Evolutionary conservation across 53 echinoderm and acorn worm species (phyloP).

Genomic region (Hippasteria phrygiana): DNA sequence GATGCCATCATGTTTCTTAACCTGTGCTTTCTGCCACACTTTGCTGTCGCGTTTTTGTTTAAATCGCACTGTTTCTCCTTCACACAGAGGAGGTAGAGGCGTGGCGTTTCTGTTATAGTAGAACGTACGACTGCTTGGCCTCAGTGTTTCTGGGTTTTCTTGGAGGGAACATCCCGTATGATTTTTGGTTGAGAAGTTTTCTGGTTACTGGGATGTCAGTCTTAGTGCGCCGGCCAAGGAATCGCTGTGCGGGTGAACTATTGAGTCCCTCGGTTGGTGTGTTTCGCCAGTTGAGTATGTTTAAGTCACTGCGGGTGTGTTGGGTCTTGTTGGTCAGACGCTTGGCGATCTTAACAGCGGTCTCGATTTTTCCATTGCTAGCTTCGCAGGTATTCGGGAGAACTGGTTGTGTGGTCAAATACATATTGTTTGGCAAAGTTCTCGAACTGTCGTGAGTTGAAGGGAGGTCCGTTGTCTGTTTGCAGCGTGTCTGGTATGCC

Average conservation of each 20-base stretch:
- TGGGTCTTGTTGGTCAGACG: constrained; percentile 52
- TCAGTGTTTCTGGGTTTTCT: constrained; percentile 49
- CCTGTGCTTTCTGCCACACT: constrained; percentile 27
- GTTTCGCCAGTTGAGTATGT: constrained; percentile 62
- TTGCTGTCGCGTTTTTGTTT: constrained; percentile 32
- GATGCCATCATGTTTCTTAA: constrained; percentile 9
- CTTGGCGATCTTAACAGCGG: constrained; percentile 68
- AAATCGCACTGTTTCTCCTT: constrained; percentile 11
- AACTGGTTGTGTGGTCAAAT: constrained; percentile 48
- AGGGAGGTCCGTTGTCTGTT: constrained; percentile 42
- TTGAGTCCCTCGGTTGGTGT: constrained; percentile 51
- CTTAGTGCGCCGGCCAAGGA: constrained; percentile 48
- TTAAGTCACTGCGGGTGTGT: constrained; percentile 27
- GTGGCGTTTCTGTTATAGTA: constrained; percentile 62
- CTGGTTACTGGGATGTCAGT: constrained; percentile 51
- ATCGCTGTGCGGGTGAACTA: constrained; percentile 76
- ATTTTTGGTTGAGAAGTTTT: constrained; percentile 67
- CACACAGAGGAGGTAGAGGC: constrained; percentile 5
- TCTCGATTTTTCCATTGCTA: constrained; percentile 76
- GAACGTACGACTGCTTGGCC: constrained; percentile 43
- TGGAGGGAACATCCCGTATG: constrained; percentile 37
- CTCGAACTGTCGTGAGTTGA: not conserved
- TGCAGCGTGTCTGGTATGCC: constrained; percentile 52
- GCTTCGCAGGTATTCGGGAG: constrained; percentile 63
- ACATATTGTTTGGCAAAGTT: not conserved